These are phyloP conservation scores for Nyctibius bracteatus DNA, from an alignment of 2,113 vertebrate genomes.

Conservation along the genomic window DNA sequence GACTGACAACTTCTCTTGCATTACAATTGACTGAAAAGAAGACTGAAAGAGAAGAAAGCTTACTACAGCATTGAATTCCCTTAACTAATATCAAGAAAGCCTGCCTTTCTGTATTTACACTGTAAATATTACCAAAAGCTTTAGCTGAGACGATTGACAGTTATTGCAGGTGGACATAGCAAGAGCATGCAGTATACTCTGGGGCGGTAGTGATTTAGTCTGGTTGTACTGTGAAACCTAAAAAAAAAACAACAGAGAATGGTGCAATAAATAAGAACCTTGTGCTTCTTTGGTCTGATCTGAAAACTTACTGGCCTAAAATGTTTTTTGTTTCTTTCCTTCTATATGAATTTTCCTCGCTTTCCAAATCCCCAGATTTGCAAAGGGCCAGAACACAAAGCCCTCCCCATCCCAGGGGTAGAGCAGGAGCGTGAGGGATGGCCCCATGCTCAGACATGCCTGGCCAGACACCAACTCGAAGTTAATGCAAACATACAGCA, in stretches of 20 bases:
- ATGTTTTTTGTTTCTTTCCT: background rate
- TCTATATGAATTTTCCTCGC: background rate
- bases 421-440: background rate
- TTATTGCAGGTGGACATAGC: background rate
- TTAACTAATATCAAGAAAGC: background rate
- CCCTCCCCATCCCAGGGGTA: fast-evolving
- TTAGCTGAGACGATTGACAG: background rate
- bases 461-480: fast-evolving
- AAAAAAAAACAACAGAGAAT: background rate
- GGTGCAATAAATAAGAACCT: background rate
- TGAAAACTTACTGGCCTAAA: background rate
- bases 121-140: background rate
- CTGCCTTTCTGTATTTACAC: background rate
- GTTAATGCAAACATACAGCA: background rate
- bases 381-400: background rate
- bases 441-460: background rate
- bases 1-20: background rate
- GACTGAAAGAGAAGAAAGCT: background rate
- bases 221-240: background rate
- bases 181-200: background rate
- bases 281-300: background rate
- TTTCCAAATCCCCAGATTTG: fast-evolving
- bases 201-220: background rate
- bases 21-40: background rate
- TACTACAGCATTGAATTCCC: background rate